Evolutionary conservation across 1,140 invertebrate species (phyloP), one percentile per base, ranked within the genome.

Genomic region (Drosophila ambigua): DNA sequence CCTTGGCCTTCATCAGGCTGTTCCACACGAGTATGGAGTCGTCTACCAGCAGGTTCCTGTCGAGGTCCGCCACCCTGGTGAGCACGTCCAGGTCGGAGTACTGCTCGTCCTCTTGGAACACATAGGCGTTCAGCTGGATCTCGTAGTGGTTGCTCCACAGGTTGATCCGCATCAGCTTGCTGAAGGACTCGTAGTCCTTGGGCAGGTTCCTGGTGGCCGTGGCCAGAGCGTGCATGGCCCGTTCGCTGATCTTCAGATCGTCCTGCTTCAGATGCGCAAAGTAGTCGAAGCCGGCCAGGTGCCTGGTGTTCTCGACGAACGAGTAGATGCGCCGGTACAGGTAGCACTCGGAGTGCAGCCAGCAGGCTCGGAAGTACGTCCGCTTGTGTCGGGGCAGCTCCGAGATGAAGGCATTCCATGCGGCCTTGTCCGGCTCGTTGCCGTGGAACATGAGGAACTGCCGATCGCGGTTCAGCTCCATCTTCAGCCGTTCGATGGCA

Each of bases 311-410:
- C 80, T 94, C 92, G 87, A 98, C 96, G 48, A 95, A 94, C 88
- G 98, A 96, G 69, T 94, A 92, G 31, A 99, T 93, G 75, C 95
- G 93, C 20, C 98, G 93, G 90, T 99, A 99, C 92, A 99, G 95
- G 88, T 98, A 99, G 83, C 98, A 98, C 93, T 99, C 98, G 15
- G 95, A 94, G 83, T 97, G 96, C 0, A 99, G 92, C 98, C 97
- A 99, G 2, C 94, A 92, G 48, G 95, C 94, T 16, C 95, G 94
- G 90, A 97, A 99, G 94, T 96, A 99, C 8, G 93, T 53, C 2
- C 49, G 64, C 8, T 89, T 89, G 0, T 62, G 73, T 0, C 41
- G 46, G 0, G 84, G 84, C 39, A 89, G 24, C 43, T 73, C 83
- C 1, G 20, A 2, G 5, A 88, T n/a, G 23, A 88, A 88, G 4